Conservation (phyloP, 2,113 vertebrate genomes). For the Lepisosteus osseus region DNA sequence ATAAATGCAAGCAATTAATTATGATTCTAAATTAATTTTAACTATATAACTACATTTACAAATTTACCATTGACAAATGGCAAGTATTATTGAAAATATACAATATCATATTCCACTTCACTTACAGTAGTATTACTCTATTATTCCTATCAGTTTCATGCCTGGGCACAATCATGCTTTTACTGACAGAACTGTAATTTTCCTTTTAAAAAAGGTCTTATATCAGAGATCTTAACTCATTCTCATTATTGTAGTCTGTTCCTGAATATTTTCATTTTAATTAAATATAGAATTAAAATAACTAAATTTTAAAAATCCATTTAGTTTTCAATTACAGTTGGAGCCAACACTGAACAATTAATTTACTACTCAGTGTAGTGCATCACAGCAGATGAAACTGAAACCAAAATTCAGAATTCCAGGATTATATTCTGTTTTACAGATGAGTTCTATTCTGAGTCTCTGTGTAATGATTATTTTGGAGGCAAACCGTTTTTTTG, state of each 20-base stretch:
- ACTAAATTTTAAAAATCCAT: conserved; percentile 31
- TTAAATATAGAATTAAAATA: conserved; percentile 34
- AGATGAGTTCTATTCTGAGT: conserved; percentile 11
- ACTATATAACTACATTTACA: no score
- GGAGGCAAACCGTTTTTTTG: conserved; percentile 12
- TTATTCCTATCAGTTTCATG: no score
- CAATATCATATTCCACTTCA: no score
- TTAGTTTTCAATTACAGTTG: conserved; percentile 30
- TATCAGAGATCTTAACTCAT: background rate
- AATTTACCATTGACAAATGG: no score
- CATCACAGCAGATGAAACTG: conserved; percentile 6
- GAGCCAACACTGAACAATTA: conserved; percentile 24
- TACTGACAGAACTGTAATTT: background rate
- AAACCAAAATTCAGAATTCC: background rate
- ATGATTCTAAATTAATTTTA: no score
- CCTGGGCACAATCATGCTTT: no score
- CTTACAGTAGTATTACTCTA: no score
- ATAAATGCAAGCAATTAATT: no score
- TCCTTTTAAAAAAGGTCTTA: background rate
- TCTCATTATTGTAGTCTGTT: background rate
- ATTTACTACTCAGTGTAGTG: conserved; percentile 22
- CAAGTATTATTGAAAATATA: no score
- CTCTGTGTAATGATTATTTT: conserved; percentile 18
- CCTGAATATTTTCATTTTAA: conserved; percentile 9
- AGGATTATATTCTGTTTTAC: background rate